Evolutionary conservation across 2,113 vertebrate species (phyloP).

Genomic region (Pardalotus punctatus): DNA sequence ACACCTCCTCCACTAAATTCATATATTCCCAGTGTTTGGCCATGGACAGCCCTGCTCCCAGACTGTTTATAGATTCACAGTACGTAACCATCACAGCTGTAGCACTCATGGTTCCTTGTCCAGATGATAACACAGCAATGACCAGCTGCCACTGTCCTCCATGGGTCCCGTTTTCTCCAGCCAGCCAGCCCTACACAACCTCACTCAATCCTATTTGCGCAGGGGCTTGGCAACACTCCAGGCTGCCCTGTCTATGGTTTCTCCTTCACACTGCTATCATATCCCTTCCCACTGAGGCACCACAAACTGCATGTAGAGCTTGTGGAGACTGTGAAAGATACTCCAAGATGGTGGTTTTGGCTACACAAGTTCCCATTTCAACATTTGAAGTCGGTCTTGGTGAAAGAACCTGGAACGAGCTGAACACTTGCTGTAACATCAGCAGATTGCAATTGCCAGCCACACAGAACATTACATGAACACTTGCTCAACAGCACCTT

Average conservation of each 20-base stretch:
- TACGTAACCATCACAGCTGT: accelerated
- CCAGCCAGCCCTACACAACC: neutral
- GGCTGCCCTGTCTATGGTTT: neutral
- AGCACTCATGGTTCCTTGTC: neutral
- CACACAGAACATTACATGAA: neutral
- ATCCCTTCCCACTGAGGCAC: neutral
- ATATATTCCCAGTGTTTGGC: neutral
- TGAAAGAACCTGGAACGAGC: neutral
- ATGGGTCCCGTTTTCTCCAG: accelerated
- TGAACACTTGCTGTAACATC: neutral
- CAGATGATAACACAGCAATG: neutral
- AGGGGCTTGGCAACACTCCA: neutral
- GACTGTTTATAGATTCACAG: accelerated
- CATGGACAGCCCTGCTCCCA: neutral
- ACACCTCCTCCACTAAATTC: neutral
- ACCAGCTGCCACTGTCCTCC: neutral
- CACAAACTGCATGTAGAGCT: neutral
- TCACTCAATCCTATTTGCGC: neutral
- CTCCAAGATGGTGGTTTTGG: accelerated
- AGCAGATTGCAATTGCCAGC: neutral
- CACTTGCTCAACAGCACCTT: neutral
- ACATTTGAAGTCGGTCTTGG: neutral
- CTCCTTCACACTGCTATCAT: neutral
- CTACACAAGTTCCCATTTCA: neutral
- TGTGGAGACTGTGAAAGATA: neutral